phyloP scores from a whole-genome alignment of 2,888 invertebrate genomes.

The Cheilosia soror region DNA sequence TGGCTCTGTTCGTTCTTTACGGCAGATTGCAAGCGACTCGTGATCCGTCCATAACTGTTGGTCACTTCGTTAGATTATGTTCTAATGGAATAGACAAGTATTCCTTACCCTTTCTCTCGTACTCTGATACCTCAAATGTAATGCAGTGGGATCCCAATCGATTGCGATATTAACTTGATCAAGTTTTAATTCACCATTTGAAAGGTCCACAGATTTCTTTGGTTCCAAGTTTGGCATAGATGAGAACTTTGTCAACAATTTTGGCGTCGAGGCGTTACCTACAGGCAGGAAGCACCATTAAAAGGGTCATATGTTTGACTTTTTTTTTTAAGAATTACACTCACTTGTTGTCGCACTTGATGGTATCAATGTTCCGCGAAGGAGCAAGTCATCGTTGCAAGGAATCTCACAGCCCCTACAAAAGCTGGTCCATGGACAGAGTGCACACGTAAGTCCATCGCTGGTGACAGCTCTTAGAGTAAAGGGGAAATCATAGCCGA shows the following conservation, averaged over 20 bases:
- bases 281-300: constrained; percentile 1
- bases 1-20: constrained; percentile 91
- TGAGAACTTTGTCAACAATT: constrained; percentile 80
- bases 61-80: background rate
- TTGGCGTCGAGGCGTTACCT: constrained; percentile 81
- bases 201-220: constrained; percentile 78
- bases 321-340: constrained; percentile 38
- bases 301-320: too few species aligned
- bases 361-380: constrained; percentile 81
- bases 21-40: constrained; percentile 88
- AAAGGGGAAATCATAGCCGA: constrained; percentile 96
- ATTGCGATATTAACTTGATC: constrained; percentile 88
- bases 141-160: constrained; percentile 97
- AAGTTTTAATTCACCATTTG: constrained; percentile 77
- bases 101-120: constrained; percentile 88
- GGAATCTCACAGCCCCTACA: constrained; percentile 94
- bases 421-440: constrained; percentile 92
- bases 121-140: constrained; percentile 94
- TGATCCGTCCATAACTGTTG: constrained; percentile 90
- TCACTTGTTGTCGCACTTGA: constrained; percentile 79
- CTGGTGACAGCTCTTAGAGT: constrained; percentile 91
- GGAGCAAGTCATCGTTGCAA: constrained; percentile 86
- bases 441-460: constrained; percentile 89
- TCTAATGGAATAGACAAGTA: background rate
- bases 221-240: constrained; percentile 81